Evolutionary conservation across 2,113 vertebrate species (phyloP).

Genomic region (Oncorhynchus tshawytscha): DNA sequence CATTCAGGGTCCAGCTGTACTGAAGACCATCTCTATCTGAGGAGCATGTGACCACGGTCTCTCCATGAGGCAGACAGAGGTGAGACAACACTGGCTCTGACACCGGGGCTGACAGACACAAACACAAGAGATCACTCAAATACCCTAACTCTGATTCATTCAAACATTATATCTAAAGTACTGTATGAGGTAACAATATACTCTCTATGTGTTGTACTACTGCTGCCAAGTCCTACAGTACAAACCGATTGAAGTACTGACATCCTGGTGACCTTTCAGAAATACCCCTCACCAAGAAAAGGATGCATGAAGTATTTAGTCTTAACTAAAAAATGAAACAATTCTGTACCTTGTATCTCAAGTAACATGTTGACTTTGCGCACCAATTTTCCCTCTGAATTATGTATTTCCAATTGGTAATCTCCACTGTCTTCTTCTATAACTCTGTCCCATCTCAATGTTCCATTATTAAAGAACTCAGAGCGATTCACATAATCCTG

Average conservation of each 20-base stretch:
- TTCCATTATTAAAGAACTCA: conserved; percentile 1
- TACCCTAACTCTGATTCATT: neutral
- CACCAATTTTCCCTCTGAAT: fast-evolving
- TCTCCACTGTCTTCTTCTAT: conserved; percentile 37
- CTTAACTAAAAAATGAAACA: neutral
- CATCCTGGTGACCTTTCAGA: neutral
- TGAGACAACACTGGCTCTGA: conserved; percentile 37
- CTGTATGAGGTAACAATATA: no score
- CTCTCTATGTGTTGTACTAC: no score
- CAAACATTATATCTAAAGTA: neutral
- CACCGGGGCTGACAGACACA: conserved; percentile 33
- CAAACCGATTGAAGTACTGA: no score
- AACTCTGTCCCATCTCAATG: neutral
- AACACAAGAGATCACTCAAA: neutral
- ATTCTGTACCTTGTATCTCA: conserved; percentile 35
- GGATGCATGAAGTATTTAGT: neutral
- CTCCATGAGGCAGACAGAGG: conserved; percentile 33
- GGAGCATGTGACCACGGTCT: conserved; percentile 35
- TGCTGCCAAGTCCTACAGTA: no score
- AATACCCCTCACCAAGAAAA: neutral
- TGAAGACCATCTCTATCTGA: conserved; percentile 28
- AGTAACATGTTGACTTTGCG: neutral
- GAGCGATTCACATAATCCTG: fast-evolving
- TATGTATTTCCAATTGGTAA: neutral
- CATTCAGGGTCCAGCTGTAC: conserved; percentile 6